Conservation (phyloP, 2,113 vertebrate genomes). For the Petrocephalus zakoni region DNA sequence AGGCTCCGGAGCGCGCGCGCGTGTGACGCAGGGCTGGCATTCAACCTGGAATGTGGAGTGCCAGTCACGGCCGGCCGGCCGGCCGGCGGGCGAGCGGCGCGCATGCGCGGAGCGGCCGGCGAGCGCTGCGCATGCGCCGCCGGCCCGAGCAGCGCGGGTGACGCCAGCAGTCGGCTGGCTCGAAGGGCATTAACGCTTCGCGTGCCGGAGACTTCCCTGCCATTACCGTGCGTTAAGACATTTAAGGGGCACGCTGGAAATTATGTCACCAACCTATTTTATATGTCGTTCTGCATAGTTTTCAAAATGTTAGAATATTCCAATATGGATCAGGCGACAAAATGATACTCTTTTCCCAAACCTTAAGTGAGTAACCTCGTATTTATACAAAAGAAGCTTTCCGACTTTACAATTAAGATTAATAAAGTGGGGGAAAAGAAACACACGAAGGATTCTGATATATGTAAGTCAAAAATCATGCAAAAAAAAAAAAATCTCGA, state of each 20-base stretch:
- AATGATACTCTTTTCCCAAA: neutral
- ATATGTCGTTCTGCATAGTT: neutral
- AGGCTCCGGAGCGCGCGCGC: constrained; percentile 15
- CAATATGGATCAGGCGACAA: neutral
- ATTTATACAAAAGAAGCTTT: neutral
- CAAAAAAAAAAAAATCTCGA: neutral
- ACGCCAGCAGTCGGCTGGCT: constrained; percentile 25
- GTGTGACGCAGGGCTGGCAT: constrained; percentile 44
- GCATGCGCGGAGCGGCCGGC: constrained; percentile 34
- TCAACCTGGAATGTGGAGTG: constrained; percentile 56
- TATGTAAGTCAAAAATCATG: neutral
- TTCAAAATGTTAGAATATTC: neutral
- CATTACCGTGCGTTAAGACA: neutral
- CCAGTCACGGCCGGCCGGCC: constrained; percentile 45
- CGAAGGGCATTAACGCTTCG: constrained; percentile 25
- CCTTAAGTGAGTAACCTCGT: neutral
- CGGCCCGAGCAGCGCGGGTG: too few species aligned
- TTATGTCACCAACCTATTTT: neutral
- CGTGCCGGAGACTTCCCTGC: neutral
- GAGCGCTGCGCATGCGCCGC: too few species aligned
- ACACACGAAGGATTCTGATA: neutral
- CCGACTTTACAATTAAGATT: neutral
- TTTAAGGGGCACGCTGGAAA: neutral
- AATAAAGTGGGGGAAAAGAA: neutral
- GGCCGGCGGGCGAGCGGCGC: constrained; percentile 27